Conservation (phyloP, 2,888 invertebrate species). For the Drosophila helvetica region DNA sequence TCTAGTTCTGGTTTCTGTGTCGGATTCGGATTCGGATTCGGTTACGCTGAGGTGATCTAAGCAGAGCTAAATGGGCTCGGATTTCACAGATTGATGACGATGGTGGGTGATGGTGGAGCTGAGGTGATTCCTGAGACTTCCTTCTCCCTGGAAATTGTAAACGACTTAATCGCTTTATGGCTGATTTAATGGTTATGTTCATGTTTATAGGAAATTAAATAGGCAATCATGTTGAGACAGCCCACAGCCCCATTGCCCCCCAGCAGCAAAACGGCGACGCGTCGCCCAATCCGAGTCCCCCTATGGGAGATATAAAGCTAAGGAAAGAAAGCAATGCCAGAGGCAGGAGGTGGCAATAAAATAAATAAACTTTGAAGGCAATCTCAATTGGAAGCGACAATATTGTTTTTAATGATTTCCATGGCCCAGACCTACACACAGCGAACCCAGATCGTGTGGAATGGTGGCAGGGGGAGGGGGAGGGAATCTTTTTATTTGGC, state of each 20-base stretch:
- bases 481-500: slow-evolving; percentile 56
- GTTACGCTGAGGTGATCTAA: slow-evolving; percentile 28
- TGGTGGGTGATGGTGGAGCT: not conserved
- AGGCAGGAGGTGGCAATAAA: slow-evolving; percentile 46
- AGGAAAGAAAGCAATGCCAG: slow-evolving; percentile 9
- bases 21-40: not conserved
- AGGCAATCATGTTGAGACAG: slow-evolving; percentile 36
- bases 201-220: slow-evolving; percentile 44
- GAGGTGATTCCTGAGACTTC: not conserved
- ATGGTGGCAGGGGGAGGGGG: not conserved
- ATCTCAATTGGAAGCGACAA: slow-evolving; percentile 67
- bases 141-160: not conserved
- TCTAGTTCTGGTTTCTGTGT: not conserved
- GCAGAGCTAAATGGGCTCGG: not conserved
- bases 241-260: not conserved
- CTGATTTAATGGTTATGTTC: not conserved
- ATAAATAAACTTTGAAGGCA: slow-evolving; percentile 59
- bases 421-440: slow-evolving; percentile 35
- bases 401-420: slow-evolving; percentile 76
- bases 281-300: not conserved
- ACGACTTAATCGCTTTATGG: slow-evolving; percentile 30
- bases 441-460: slow-evolving; percentile 37
- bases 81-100: not conserved
- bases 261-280: slow-evolving; percentile 19
- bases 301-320: slow-evolving; percentile 4